A percentile compares a stretch with the other conserved stretches of the same genome.
Evolutionary conservation across 2,113 vertebrate species (phyloP).

Genomic region (Hiodon alosoides): DNA sequence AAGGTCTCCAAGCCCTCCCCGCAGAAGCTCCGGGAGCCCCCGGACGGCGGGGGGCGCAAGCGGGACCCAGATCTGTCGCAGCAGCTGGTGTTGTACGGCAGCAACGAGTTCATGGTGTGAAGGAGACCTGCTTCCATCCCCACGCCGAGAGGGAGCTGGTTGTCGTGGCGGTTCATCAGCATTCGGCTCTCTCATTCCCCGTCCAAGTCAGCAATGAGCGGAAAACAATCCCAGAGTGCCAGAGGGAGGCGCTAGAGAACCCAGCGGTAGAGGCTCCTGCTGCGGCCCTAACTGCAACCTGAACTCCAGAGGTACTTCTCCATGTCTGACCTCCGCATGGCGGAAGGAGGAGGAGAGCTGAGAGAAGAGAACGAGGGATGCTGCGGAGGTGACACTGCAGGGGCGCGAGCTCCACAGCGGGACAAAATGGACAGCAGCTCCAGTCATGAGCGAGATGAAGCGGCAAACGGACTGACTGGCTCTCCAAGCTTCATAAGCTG

Average conservation of each 20-base stretch:
- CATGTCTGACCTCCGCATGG: slow-evolving; percentile 28
- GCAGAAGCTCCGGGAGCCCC: slow-evolving; percentile 69
- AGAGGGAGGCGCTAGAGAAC: slow-evolving; percentile 23
- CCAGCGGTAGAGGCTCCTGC: slow-evolving; percentile 31
- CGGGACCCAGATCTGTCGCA: slow-evolving; percentile 73
- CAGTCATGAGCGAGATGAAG: slow-evolving; percentile 25
- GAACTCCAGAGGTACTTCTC: slow-evolving; percentile 22
- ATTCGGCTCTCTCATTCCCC: slow-evolving; percentile 26
- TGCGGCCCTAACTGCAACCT: slow-evolving; percentile 25
- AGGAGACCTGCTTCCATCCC: slow-evolving; percentile 29
- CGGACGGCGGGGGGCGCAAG: slow-evolving; percentile 59
- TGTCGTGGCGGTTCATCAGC: background rate
- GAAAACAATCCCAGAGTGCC: slow-evolving; percentile 52
- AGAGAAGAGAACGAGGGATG: slow-evolving; percentile 54
- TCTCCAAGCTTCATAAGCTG: slow-evolving; percentile 38
- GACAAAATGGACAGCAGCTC: background rate
- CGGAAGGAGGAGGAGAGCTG: slow-evolving; percentile 36
- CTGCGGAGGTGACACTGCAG: slow-evolving; percentile 22
- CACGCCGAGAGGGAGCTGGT: background rate
- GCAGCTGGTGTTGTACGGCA: slow-evolving; percentile 77
- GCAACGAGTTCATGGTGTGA: slow-evolving; percentile 97
- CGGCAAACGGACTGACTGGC: slow-evolving; percentile 30
- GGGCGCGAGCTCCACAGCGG: slow-evolving; percentile 41
- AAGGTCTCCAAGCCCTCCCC: slow-evolving; percentile 73
- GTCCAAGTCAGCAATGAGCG: slow-evolving; percentile 32